These are phyloP conservation scores for Campoplex capitator DNA, from an alignment of 2,888 invertebrate species.

Conservation along the genomic window DNA sequence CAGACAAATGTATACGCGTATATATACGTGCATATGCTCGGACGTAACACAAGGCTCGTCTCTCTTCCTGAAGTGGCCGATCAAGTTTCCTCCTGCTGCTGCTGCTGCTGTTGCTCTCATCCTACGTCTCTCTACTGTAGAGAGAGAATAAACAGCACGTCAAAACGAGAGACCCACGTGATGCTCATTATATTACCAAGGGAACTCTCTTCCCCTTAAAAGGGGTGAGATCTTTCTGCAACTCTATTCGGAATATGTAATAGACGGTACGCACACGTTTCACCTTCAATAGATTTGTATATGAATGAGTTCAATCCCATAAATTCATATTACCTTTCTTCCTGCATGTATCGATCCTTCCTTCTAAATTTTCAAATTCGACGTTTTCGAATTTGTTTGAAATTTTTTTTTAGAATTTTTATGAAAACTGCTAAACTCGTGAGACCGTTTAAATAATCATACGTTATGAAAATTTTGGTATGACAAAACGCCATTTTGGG, in stretches of 20 bases:
- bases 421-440: too few species aligned
- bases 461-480: too few species aligned
- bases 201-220: slow-evolving; percentile 43
- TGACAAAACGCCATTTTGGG: too few species aligned
- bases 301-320: slow-evolving; percentile 20
- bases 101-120: slow-evolving; percentile 37
- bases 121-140: slow-evolving; percentile 34
- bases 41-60: slow-evolving; percentile 51
- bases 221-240: slow-evolving; percentile 52
- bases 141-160: slow-evolving; percentile 68
- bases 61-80: slow-evolving; percentile 66
- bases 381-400: too few species aligned
- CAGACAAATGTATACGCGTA: background rate
- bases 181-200: slow-evolving; percentile 63
- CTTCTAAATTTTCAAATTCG: background rate
- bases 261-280: slow-evolving; percentile 3
- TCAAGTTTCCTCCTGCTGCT: slow-evolving; percentile 63
- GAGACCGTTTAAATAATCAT: too few species aligned
- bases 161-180: slow-evolving; percentile 64
- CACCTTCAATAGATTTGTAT: slow-evolving; percentile 31
- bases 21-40: slow-evolving; percentile 3
- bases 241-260: slow-evolving; percentile 23
- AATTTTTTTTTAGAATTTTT: too few species aligned
- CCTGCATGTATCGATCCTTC: background rate
- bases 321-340: background rate